These are phyloP conservation scores for Protonibea diacanthus DNA, from an alignment of 2,797 vertebrate species.

Conservation along the genomic window DNA sequence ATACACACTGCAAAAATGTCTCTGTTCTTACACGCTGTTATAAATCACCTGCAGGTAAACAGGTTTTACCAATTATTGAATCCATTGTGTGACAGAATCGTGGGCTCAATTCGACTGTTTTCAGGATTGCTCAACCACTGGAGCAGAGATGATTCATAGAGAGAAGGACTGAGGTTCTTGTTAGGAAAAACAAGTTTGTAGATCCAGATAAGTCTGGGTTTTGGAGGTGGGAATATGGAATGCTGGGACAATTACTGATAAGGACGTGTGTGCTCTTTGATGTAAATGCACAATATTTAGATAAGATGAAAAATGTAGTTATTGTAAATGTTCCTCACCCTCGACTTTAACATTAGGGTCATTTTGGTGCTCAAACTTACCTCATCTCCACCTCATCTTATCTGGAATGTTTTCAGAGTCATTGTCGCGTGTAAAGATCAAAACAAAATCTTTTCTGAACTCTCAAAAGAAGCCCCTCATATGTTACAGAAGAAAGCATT, in stretches of 20 bases:
- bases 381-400: background rate
- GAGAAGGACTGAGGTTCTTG: slow-evolving; percentile 9
- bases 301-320: background rate
- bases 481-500: background rate
- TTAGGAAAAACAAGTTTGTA: slow-evolving; percentile 3
- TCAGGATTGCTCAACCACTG: slow-evolving; percentile 40
- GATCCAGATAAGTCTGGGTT: background rate
- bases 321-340: background rate
- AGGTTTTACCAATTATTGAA: slow-evolving; percentile 61
- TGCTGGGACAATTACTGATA: slow-evolving; percentile 6
- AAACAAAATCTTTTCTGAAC: background rate
- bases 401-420: background rate
- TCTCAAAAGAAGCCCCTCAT: background rate
- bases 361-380: background rate
- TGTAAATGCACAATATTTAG: background rate
- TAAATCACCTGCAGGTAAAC: slow-evolving; percentile 65
- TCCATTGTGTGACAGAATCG: slow-evolving; percentile 29
- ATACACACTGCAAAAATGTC: slow-evolving; percentile 7
- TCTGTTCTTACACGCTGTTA: slow-evolving; percentile 57
- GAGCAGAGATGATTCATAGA: slow-evolving; percentile 38
- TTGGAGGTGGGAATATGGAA: slow-evolving; percentile 2
- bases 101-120: slow-evolving; percentile 18
- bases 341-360: background rate
- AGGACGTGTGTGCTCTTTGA: background rate
- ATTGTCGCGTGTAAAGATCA: background rate